Evolutionary conservation across 1,140 invertebrate genomes (phyloP).

Genomic region (Latrodectus geometricus): DNA sequence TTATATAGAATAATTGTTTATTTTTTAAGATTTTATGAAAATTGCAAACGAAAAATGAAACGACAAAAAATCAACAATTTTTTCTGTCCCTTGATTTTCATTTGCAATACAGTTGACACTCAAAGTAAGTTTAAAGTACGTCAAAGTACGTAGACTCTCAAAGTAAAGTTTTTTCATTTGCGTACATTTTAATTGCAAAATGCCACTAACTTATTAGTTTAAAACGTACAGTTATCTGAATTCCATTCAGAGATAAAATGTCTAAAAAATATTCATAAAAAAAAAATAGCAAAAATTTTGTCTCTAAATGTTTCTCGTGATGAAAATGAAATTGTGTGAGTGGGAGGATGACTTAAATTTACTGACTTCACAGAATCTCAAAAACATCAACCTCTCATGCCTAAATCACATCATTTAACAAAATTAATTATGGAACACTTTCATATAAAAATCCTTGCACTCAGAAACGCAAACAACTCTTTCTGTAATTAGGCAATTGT

Average conservation of each 20-base stretch:
- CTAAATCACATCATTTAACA: slow-evolving; percentile 9
- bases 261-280: neutral
- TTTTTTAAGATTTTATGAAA: neutral
- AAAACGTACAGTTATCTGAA: neutral
- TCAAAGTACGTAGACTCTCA: no score
- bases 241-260: neutral
- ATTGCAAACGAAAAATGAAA: no score
- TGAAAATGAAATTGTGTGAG: slow-evolving; percentile 8
- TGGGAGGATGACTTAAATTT: slow-evolving; percentile 1
- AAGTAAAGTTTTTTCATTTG: no score
- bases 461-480: neutral
- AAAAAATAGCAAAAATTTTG: slow-evolving; percentile 20
- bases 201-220: neutral
- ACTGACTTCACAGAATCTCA: no score
- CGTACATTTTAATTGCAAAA: no score
- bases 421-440: slow-evolving; percentile 7
- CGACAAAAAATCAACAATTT: no score
- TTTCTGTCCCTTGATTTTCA: no score
- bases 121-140: no score
- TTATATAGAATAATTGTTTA: neutral
- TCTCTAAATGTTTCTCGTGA: slow-evolving; percentile 11
- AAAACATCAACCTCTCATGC: slow-evolving; percentile 15
- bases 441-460: slow-evolving; percentile 23
- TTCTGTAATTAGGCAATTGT: neutral
- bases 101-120: no score